Evolutionary conservation across 2,888 invertebrate genomes (phyloP), one percentile per base, ranked within the genome.

Genomic region (Muscina levida): DNA sequence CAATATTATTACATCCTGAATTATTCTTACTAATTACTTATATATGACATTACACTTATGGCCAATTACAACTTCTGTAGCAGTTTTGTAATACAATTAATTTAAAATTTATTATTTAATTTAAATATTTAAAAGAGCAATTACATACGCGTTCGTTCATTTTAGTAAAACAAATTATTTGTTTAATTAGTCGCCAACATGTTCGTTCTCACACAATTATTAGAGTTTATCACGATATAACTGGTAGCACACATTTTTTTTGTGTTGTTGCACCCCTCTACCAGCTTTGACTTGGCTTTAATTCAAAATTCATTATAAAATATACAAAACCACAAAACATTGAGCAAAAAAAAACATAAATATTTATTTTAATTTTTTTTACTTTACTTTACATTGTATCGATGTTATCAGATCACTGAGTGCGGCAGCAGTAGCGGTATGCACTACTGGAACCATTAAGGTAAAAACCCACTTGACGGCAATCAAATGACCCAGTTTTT

Each of bases 341-440:
- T 59, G 37, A n/a, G n/a, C n/a, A 56, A 31, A 2, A 74, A n/a
- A 19, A 66, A 66, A 72, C 26, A 48, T 24, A 59, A 65, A 65
- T 76, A 72, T 75, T 76, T 76, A 56, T 70, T 51, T 72, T 73
- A 56, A 46, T 66, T n/a, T n/a, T n/a, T n/a, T n/a, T n/a, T n/a
- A n/a, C n/a, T n/a, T n/a, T n/a, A n/a, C n/a, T 80, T 79, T 76
- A 80, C 72, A 66, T 67, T 70, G 71, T 71, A n/a, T 71, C 57
- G 73, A 80, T 80, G 31, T 67, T 77, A 80, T 80, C 77, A 80
- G 39, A 26, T 56, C 3, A 31, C 2, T n/a, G 17, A 11, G 37
- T 17, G 10, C 1, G 1, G 10, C 13, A 26, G 26, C 22, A 8
- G n/a, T 3, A 13, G n/a, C 10, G 10, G n/a, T 11, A 46, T 6